Percentiles rank a stretch among this genome's conserved stretches.
These are phyloP conservation scores for Deroplatys truncata DNA, from an alignment of 2,888 invertebrate species.

Conservation along the genomic window DNA sequence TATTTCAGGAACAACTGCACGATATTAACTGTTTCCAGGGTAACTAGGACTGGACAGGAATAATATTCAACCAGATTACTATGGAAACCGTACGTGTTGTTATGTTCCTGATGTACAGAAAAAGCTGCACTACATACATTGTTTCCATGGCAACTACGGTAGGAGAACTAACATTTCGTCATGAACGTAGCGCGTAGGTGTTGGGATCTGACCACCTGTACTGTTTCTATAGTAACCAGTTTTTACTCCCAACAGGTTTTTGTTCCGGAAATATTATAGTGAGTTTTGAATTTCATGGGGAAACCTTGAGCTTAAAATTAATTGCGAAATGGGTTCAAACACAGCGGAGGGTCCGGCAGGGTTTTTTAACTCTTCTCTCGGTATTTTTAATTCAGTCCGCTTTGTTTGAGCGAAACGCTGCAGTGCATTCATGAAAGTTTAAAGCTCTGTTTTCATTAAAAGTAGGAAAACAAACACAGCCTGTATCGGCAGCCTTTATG, in stretches of 20 bases:
- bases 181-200: too few species aligned
- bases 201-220: too few species aligned
- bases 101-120: too few species aligned
- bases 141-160: too few species aligned
- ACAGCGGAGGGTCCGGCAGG: not conserved
- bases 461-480: not conserved
- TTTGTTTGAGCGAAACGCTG: not conserved
- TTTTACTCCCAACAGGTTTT: not conserved
- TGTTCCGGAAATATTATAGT: not conserved
- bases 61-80: too few species aligned
- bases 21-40: too few species aligned
- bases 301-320: not conserved
- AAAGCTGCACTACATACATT: too few species aligned
- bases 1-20: too few species aligned
- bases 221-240: not conserved
- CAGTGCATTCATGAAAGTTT: not conserved
- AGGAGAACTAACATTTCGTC: too few species aligned
- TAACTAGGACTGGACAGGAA: too few species aligned
- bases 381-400: not conserved
- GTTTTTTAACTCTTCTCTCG: not conserved
- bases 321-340: not conserved
- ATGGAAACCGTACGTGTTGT: too few species aligned
- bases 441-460: not conserved
- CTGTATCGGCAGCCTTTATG: not conserved
- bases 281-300: too few species aligned